Evolutionary conservation across 2,888 invertebrate species (phyloP), one percentile per base, ranked within the genome.

Genomic region (Trisateles emortualis): DNA sequence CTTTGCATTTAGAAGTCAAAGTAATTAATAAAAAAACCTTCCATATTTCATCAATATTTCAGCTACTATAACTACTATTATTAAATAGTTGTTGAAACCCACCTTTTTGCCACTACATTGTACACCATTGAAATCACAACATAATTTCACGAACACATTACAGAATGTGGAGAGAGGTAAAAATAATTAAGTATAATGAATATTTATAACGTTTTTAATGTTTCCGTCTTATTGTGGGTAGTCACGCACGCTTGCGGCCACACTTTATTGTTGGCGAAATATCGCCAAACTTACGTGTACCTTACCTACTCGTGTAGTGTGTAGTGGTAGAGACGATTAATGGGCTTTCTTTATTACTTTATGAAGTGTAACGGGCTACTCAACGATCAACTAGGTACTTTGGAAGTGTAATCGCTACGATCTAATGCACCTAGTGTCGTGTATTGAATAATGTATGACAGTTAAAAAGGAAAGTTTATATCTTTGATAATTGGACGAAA

Each of bases 181-280:
- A 59, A 69, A 69, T 62, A 59, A 72, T 69, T 65, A 72, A 63
- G 50, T 42, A 43, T 70, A 57, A 60, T 66, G 70, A 73, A 70
- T 70, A 70, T 70, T 70, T 66, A 72, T 73, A 66, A 55, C 59
- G 53, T 40, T 52, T 59, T 39, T 59, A 70, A 73, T 73, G 71
- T 70, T 73, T 70, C 60, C 70, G 60, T 38, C 40, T 70, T 63
- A 70, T 70, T 70, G 74, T 70, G 30, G 55, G 58, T 29, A 57
- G 70, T 70, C 70, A 70, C 70, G 70, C 73, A 66, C 62, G 33
- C 17, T 14, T 0, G 19, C 13, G 33, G 14, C 32, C 14, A 6
- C 36, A 17, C 32, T 42, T 33, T 29, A 35, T 52, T 55, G 38
- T 47, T 36, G 40, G 58, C 47, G 33, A 45, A 72, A 58, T 54